Percentiles rank a stretch among this genome's conserved stretches.
These are phyloP conservation scores for Paracentrotus lividus DNA, from an alignment of 53 echinoderm and acorn worm species.

Conservation along the genomic window DNA sequence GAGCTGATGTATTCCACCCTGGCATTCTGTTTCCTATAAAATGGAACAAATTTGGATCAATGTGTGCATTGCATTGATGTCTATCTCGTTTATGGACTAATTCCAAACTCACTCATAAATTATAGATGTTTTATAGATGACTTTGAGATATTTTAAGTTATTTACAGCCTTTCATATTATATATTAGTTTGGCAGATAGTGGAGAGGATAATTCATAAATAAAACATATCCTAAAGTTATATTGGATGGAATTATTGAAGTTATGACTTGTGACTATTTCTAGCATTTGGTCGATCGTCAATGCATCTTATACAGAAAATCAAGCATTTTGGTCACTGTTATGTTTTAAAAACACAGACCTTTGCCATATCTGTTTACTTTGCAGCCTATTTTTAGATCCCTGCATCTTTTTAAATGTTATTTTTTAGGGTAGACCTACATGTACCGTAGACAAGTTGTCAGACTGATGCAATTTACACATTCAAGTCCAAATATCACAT, in stretches of 20 bases:
- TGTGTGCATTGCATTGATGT: not conserved
- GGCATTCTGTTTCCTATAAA: not conserved
- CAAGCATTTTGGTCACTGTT: too few relatives aligned
- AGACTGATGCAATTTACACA: too few relatives aligned
- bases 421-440: not conserved
- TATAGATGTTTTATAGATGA: not conserved
- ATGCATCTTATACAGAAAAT: not conserved
- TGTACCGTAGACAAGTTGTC: not conserved
- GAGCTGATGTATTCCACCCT: not conserved
- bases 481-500: too few relatives aligned
- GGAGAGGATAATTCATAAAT: not conserved
- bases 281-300: not conserved
- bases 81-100: not conserved
- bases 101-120: not conserved
- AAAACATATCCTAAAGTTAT: not conserved
- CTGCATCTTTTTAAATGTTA: not conserved
- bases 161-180: slow-evolving; percentile 9
- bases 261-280: not conserved
- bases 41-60: not conserved
- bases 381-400: not conserved
- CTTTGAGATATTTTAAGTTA: not conserved
- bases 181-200: slow-evolving; percentile 1
- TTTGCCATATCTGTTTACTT: not conserved
- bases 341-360: too few relatives aligned
- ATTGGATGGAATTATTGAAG: not conserved